These are phyloP conservation scores for Merluccius polli DNA, from an alignment of 2,797 vertebrate species.

Conservation along the genomic window DNA sequence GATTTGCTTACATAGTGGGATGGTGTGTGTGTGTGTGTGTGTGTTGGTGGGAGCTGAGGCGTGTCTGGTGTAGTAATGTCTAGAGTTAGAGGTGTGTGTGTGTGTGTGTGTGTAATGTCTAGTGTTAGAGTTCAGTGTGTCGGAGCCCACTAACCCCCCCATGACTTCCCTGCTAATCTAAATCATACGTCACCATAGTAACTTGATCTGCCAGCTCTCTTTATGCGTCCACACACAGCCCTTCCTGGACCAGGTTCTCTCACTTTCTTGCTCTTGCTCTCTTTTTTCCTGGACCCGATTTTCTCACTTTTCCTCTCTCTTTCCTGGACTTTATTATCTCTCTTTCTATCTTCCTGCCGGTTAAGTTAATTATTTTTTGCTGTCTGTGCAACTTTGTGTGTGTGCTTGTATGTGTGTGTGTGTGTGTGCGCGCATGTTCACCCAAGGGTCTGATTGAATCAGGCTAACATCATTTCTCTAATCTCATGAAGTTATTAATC, in stretches of 20 bases:
- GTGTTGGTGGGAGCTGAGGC: background rate
- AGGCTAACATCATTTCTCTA: conserved; percentile 51
- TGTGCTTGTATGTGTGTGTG: conserved; percentile 11
- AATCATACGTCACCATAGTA: conserved; percentile 43
- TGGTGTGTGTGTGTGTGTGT: conserved; percentile 9
- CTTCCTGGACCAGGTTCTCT: conserved; percentile 1
- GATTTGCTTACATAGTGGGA: background rate
- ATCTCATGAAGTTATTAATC: conserved; percentile 49
- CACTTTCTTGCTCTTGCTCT: conserved; percentile 14
- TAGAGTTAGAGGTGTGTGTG: background rate
- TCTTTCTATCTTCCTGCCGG: background rate
- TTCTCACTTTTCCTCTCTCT: conserved; percentile 10
- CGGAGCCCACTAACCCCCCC: conserved; percentile 48
- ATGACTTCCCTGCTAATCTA: conserved; percentile 49
- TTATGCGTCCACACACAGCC: conserved; percentile 34
- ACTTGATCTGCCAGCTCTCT: conserved; percentile 1
- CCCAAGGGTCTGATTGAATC: conserved; percentile 49
- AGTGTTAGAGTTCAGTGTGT: conserved; percentile 50
- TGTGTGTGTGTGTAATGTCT: background rate
- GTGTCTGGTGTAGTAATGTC: conserved; percentile 1
- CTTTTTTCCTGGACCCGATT: background rate
- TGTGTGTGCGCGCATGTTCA: conserved; percentile 13
- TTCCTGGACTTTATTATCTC: conserved; percentile 6
- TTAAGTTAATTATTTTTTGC: conserved; percentile 19
- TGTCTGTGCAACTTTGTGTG: conserved; percentile 1